These are phyloP conservation scores for Cervus canadensis DNA, from an alignment of 2,113 vertebrate species.

Conservation along the genomic window DNA sequence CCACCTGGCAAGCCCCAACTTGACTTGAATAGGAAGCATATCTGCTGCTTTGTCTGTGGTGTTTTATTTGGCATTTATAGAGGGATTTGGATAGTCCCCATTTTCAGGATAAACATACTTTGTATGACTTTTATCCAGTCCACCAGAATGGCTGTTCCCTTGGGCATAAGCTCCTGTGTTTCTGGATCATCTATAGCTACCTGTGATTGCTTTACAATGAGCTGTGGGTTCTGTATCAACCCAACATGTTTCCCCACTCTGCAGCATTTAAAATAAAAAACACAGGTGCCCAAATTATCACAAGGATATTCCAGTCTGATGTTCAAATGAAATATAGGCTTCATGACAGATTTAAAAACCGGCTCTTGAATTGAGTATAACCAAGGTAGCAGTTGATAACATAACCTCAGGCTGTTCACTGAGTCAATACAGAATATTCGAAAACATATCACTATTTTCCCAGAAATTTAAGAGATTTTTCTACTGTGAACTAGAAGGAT, in stretches of 20 bases:
- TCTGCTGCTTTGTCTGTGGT: background rate
- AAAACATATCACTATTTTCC: constrained; percentile 55
- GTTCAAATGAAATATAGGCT: background rate
- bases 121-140: background rate
- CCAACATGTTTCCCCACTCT: background rate
- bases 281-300: background rate
- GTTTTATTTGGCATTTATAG: background rate
- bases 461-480: constrained; percentile 64
- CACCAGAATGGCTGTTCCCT: background rate
- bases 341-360: background rate
- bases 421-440: constrained; percentile 53
- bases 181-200: background rate
- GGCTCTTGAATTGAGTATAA: constrained; percentile 6
- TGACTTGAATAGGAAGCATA: background rate
- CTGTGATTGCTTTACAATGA: background rate
- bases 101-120: background rate
- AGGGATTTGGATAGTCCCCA: background rate
- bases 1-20: background rate
- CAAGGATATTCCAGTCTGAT: background rate
- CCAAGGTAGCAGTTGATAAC: constrained; percentile 14
- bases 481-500: constrained; percentile 34
- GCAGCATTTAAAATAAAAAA: background rate
- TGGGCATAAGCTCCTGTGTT: background rate
- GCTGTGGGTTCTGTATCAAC: background rate
- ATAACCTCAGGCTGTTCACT: constrained; percentile 5